A percentile compares a stretch with the other conserved stretches of the same genome.
Evolutionary conservation across 2,113 vertebrate genomes (phyloP).

Genomic region (Cyanoramphus novaezelandiae): DNA sequence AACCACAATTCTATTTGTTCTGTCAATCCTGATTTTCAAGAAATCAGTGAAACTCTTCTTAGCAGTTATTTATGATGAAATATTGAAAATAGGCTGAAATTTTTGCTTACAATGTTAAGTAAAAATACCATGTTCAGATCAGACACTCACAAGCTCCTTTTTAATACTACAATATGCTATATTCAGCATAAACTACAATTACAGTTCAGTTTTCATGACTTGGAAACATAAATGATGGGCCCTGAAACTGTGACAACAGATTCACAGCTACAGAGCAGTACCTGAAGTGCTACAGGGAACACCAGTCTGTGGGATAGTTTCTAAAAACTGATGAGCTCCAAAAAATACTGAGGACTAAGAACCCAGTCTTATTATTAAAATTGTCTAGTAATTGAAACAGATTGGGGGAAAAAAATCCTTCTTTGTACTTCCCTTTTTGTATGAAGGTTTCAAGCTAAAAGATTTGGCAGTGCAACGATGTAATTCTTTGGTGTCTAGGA

Average conservation of each 20-base stretch:
- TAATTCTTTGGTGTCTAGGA: constrained; percentile 80
- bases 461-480: constrained; percentile 78
- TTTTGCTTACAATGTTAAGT: background rate
- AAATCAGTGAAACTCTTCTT: background rate
- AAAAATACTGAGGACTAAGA: background rate
- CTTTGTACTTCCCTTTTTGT: background rate
- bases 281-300: background rate
- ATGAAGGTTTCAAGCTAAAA: constrained; percentile 74
- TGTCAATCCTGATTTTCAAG: background rate
- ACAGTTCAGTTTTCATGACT: background rate
- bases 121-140: background rate
- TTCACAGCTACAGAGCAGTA: fast-evolving
- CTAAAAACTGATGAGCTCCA: background rate
- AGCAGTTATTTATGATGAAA: background rate
- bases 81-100: background rate
- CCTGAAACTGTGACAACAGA: background rate
- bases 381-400: background rate
- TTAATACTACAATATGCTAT: background rate
- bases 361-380: background rate
- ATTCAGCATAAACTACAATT: background rate
- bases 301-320: background rate
- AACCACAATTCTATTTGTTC: background rate
- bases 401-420: background rate
- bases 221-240: background rate
- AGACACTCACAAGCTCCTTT: background rate